Base-by-base conservation (phyloP, 2,888 invertebrate genomes). In the Pyrrhia umbra region DNA sequence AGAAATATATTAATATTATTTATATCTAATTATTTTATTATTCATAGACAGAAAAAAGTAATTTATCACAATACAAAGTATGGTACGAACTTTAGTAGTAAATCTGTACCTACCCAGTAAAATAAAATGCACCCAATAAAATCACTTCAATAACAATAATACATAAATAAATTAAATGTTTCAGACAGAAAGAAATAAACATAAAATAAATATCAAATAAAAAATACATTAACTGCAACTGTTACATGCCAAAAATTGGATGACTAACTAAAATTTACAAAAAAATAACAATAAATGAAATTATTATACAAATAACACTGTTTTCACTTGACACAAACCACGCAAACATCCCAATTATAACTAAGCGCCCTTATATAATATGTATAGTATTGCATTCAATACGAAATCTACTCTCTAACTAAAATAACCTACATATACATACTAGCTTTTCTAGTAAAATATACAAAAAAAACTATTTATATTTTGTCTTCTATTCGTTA, bases 41-140 rank as follows among this genome's bases (percentile, higher is more conserved):
- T 25, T 51, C 34, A 72, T 60, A 73, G n/a, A 70, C 60, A 45
- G 57, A 75, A 64, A 66, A 70, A 63, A 64, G 56, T 76, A 70
- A 78, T 74, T 72, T 80, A 80, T 80, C 80, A 80, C 80, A 79
- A 68, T 65, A 55, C 46, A 49, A 55, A 63, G 67, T 61, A 46
- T 64, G 62, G 76, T 70, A 76, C 71, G 45, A 43, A 61, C 30
- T 50, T 49, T 34, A 45, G 43, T 55, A 47, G 60, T 20, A 68
- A 59, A 70, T 47, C 20, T 34, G 57, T 69, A 69, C 59, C 57
- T 27, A 56, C 27, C 61, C 18, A 45, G 25, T 27, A 61, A 64
- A 63, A 58, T 45, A 66, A 70, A 75, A 61, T 56, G 65, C 55
- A 66, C 60, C 25, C 30, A 71, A 71, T 60, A 16, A 57, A 65